Evolutionary conservation across 1,140 invertebrate species (phyloP), one percentile per base, ranked within the genome.

Genomic region (Lasioglossum baleicum): DNA sequence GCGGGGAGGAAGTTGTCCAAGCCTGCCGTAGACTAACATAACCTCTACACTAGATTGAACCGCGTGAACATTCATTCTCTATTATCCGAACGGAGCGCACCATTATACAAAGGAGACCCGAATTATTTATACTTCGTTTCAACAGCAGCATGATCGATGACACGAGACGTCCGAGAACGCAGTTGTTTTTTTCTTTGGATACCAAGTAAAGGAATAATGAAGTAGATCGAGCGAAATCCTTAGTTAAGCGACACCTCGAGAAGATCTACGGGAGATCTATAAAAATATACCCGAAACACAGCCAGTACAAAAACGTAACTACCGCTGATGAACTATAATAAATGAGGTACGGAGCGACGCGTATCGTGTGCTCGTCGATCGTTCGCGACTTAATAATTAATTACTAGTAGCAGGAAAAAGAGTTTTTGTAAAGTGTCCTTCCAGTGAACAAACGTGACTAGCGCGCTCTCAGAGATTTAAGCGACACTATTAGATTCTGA

Each of bases 391-490:
- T 56, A 56, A 61, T 35, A n/a, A 69, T 78, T 72, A 40, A 56
- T 22, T 31, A 4, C 15, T 17, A 42, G 15, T 7, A 56, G 20
- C 0, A 10, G 7, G 15, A 48, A 87, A 87, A 89, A 87, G n/a
- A 35, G 79, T 87, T 83, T 90, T 89, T 90, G 89, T 83, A 90
- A 64, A 89, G 83, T 90, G 88, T 89, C 89, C 88, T 90, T 90
- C 89, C 89, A 89, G 85, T 86, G 75, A 83, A 86, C 65, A 40
- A 82, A 88, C 69, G 75, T 87, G 80, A 48, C 3, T 88, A 87
- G 80, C 74, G 79, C 83, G 80, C 76, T 87, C 71, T 84, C 66
- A 63, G 80, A 58, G 40, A 72, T 83, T 70, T 87, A 88, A 69
- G 22, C 48, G 63, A 78, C 74, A 83, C 74, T 80, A 31, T 80